Percentiles rank a stretch among this genome's conserved stretches.
Conservation (phyloP, 2,113 vertebrate species). For the Ivindomyrus marchei region DNA sequence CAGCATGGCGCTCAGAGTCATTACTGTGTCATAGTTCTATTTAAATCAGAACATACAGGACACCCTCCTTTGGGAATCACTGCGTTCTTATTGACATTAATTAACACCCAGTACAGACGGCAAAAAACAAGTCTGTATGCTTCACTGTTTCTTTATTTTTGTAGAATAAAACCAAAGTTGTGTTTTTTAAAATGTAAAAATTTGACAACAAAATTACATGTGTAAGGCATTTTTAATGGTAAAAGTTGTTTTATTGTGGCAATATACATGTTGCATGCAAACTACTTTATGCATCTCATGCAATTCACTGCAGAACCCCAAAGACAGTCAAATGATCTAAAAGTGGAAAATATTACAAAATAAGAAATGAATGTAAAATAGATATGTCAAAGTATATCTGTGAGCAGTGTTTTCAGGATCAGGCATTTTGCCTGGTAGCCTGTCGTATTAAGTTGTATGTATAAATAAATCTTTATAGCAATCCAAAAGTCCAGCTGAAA, state of each 20-base stretch:
- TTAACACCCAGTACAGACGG: constrained; percentile 3
- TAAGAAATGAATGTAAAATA: constrained; percentile 34
- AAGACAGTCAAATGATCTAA: background rate
- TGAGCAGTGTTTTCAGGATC: background rate
- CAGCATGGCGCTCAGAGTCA: constrained; percentile 18
- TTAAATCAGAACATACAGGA: constrained; percentile 11
- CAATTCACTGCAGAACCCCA: background rate
- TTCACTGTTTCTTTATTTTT: background rate
- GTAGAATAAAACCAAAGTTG: background rate
- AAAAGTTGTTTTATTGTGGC: constrained; percentile 43
- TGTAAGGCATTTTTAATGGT: background rate
- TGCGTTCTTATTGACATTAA: constrained; percentile 23
- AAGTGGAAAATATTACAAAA: constrained; percentile 50
- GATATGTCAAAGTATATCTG: constrained; percentile 48
- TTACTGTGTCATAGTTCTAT: constrained; percentile 19
- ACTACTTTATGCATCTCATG: constrained; percentile 48
- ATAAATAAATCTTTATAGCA: background rate
- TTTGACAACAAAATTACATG: background rate
- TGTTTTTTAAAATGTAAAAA: background rate
- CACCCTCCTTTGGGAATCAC: constrained; percentile 1
- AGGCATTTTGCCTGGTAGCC: background rate
- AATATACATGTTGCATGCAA: constrained; percentile 41
- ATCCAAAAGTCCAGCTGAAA: background rate
- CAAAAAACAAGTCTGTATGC: constrained; percentile 10
- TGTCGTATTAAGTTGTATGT: background rate